Evolutionary conservation across 2,113 vertebrate species (phyloP), one percentile per base, ranked within the genome.

Genomic region (Myotis davidii): DNA sequence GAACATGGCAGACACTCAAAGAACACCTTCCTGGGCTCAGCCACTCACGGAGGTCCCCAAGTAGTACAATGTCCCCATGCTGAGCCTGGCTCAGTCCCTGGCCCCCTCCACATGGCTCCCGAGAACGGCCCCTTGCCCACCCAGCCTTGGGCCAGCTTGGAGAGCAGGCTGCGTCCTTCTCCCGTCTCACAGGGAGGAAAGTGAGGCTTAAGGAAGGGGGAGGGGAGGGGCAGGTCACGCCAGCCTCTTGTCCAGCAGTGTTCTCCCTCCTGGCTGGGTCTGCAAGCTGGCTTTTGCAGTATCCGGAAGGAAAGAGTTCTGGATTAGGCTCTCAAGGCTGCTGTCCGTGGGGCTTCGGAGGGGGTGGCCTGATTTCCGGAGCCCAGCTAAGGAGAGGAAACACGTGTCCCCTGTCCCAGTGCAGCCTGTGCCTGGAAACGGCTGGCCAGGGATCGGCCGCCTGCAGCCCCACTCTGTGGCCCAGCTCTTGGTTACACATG

Each of bases 371-470:
- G 77, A 61, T 29, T 59, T 72, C 52, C 56, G 34, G 29, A 6
- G 0, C 42, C 37, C n/a, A 17, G 64, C 37, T 21, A 29, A 34
- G 72, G 5, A 42, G 54, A 96, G 93, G 94, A 96, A 94, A 37
- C 65, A 14, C 14, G 45, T 7, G 23, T 61, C 81, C 67, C 70
- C 76, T 84, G 61, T 64, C 88, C 90, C 76, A 81, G 13, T 1
- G 14, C 45, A 29, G 86, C 37, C 27, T 12, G 32, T 42, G 61
- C 74, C 39, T 32, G 25, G 72, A 23, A 17, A 69, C 59, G 70
- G 13, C 48, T 8, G 29, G 48, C 74, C 3, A 21, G 52, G 48
- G 9, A 1, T 10, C 27, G 25, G n/a, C 67, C 0, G 6, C 27
- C 37, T 34, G 32, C 3, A 9, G 86, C 23, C 72, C 39, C 39